These are phyloP conservation scores for Hippocampus guttulatus DNA, from an alignment of 2,113 vertebrate genomes.

Conservation along the genomic window DNA sequence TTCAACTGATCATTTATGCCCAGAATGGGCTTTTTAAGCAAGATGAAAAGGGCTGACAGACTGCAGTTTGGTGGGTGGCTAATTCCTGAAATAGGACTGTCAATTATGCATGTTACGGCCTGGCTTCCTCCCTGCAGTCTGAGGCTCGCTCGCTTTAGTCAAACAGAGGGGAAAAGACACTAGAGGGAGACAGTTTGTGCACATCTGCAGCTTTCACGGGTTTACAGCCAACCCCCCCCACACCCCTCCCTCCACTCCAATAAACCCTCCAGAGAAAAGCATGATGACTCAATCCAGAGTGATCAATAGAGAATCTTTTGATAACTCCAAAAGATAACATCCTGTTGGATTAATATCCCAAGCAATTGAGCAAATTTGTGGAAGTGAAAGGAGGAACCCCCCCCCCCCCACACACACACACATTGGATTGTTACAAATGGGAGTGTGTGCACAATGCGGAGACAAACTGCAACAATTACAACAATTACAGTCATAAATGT, in stretches of 20 bases:
- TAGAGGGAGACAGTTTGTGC: slow-evolving; percentile 72
- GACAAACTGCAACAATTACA: slow-evolving; percentile 2
- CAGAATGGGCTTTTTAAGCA: slow-evolving; percentile 16
- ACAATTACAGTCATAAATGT: slow-evolving; percentile 5
- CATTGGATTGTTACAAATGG: neutral
- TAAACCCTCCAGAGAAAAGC: slow-evolving; percentile 43
- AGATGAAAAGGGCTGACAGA: slow-evolving; percentile 53
- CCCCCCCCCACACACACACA: no score
- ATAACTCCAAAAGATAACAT: slow-evolving; percentile 30
- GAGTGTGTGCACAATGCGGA: neutral
- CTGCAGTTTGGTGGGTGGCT: slow-evolving; percentile 52
- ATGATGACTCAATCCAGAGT: slow-evolving; percentile 28
- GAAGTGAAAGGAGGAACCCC: neutral
- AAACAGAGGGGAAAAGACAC: slow-evolving; percentile 48
- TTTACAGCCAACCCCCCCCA: slow-evolving; percentile 24
- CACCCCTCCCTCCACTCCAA: slow-evolving; percentile 27
- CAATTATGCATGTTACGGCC: slow-evolving; percentile 66
- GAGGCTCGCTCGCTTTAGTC: slow-evolving; percentile 31
- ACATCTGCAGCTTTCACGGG: slow-evolving; percentile 44
- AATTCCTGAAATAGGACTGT: slow-evolving; percentile 70
- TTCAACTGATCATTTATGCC: slow-evolving; percentile 10
- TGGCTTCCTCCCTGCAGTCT: slow-evolving; percentile 46
- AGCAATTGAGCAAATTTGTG: slow-evolving; percentile 19
- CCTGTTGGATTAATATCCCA: slow-evolving; percentile 12
- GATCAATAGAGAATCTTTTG: slow-evolving; percentile 52